Base-by-base conservation (phyloP, 2,113 vertebrate species). In the Ictalurus punctatus region DNA sequence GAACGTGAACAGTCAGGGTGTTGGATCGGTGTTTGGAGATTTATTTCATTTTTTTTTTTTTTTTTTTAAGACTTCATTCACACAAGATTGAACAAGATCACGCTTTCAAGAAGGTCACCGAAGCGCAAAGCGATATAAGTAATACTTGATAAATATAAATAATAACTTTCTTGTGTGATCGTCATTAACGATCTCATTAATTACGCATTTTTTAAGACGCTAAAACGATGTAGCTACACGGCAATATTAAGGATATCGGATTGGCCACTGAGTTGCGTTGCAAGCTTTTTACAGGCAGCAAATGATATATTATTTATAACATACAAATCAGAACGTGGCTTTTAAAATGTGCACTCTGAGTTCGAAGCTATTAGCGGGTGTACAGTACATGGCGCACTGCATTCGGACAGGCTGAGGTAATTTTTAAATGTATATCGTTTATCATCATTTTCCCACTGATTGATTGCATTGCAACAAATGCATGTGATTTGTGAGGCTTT, bases 401-500 rank as follows among this genome's bases (percentile, higher is more conserved):
- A 58, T 83, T 86, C 90, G 34, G 58, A 74, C 40, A 25, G 52
- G 65, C 58, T 56, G 44, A 65, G 71, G 88, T n/a, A 27, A 59
- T 88, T 69, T 83, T 74, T 83, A 90, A 88, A 59, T 52, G 56
- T 79, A 74, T 82, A 63, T 87, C 90, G 44, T 48, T 48, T 48
- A 87, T 78, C 37, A 30, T 71, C 17, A 80, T 84, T 89, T 83
- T 63, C 4, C 54, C 58, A 65, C 78, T 73, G 89, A 90, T 90
- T 91, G 86, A 91, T 91, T 56, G 81, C 71, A 9, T 44, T 56
- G 34, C 84, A 44, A 67, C 81, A 85, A 81, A 74, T 21, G 78
- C n/a, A 27, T 74, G 76, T 84, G 80, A 89, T 65, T 84, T 87
- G 90, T 89, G 81, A 84, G 40, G 73, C 74, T 65, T 85, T 83